phyloP scores from a whole-genome alignment of 1,140 invertebrate genomes.

The Chironomus striatipennis region DNA sequence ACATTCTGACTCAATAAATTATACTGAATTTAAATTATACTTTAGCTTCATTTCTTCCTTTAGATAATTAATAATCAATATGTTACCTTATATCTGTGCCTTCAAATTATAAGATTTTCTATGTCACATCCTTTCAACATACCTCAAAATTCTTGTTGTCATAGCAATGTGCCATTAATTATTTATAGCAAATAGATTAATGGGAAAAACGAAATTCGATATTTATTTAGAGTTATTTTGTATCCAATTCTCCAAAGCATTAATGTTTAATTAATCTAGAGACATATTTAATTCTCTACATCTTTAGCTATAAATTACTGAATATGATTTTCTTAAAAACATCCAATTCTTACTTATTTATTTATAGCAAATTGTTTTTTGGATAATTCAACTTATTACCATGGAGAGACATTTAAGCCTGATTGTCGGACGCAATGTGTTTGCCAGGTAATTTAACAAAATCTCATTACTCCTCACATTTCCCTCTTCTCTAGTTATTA shows the following conservation, averaged over 20 bases:
- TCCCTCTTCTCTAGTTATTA: no score
- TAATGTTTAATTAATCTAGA: not conserved
- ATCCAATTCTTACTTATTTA: constrained; percentile 13
- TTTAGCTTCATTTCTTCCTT: no score
- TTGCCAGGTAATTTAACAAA: constrained; percentile 48
- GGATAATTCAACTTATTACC: constrained; percentile 49
- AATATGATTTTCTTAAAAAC: not conserved
- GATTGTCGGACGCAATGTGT: constrained; percentile 59
- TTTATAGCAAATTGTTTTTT: constrained; percentile 44
- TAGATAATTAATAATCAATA: no score
- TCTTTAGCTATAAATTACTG: no score
- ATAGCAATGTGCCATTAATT: not conserved
- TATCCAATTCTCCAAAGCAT: not conserved
- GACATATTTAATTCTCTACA: not conserved
- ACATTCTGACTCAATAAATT: no score
- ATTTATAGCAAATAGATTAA: not conserved
- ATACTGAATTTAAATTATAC: no score
- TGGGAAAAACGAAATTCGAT: constrained; percentile 1
- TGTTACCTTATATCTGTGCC: no score
- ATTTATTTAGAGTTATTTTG: not conserved
- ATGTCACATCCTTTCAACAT: no score
- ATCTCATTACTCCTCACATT: not conserved
- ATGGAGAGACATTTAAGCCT: constrained; percentile 55
- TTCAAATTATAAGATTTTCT: no score
- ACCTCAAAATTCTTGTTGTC: not conserved